These are phyloP conservation scores for Buphagus erythrorhynchus DNA, from an alignment of 2,797 vertebrate species.

Conservation along the genomic window DNA sequence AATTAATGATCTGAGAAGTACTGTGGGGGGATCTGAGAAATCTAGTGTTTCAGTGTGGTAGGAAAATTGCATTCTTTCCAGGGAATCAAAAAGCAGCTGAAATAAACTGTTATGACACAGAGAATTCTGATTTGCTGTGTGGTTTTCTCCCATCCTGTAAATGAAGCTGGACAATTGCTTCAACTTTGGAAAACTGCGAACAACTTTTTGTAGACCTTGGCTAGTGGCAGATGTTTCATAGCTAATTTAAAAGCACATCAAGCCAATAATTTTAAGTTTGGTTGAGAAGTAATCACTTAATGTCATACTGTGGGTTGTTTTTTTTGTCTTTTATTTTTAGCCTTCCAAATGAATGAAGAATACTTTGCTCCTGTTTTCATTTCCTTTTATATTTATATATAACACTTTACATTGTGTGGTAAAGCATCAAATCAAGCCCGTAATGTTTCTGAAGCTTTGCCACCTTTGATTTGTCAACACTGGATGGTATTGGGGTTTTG, in stretches of 20 bases:
- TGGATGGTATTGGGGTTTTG: background rate
- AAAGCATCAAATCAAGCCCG: background rate
- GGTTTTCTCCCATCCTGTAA: conserved; percentile 19
- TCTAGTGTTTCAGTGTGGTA: conserved; percentile 8
- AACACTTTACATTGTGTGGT: background rate
- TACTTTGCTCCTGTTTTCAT: background rate
- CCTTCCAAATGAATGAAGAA: background rate
- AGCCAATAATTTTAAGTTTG: background rate
- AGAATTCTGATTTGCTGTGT: background rate
- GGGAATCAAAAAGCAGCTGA: conserved; percentile 26
- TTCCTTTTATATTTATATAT: background rate
- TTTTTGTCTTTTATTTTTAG: background rate
- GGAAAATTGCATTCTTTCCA: conserved; percentile 62
- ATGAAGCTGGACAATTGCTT: conserved; percentile 12
- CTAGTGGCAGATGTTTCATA: background rate
- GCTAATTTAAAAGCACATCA: background rate
- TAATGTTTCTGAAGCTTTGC: background rate
- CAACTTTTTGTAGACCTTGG: background rate
- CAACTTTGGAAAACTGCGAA: background rate
- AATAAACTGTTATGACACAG: conserved; percentile 3
- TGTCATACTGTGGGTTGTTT: background rate
- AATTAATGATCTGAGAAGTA: conserved; percentile 59
- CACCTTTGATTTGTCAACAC: background rate
- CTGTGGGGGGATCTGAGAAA: conserved; percentile 21
- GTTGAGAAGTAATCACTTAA: background rate